Evolutionary conservation across 2,888 invertebrate genomes (phyloP).

Genomic region (Acanthococcus lagerstroemiae): DNA sequence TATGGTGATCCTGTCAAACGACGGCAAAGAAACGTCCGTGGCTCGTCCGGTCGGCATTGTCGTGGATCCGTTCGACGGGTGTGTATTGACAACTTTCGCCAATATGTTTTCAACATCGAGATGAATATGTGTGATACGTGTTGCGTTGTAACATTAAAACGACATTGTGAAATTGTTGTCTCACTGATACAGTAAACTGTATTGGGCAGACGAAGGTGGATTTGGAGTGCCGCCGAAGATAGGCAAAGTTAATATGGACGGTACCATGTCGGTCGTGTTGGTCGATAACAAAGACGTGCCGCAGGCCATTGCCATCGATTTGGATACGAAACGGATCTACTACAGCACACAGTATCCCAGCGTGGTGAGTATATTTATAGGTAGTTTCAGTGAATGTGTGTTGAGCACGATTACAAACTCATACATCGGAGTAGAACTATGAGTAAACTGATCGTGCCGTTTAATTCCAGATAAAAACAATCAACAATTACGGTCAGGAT

Average conservation of each 20-base stretch:
- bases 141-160: no score
- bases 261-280: slow-evolving; percentile 63
- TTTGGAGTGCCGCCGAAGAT: slow-evolving; percentile 80
- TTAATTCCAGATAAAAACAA: slow-evolving; percentile 44
- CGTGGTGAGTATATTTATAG: slow-evolving; percentile 45
- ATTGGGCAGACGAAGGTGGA: slow-evolving; percentile 95
- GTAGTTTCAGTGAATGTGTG: not conserved
- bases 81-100: no score
- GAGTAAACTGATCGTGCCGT: not conserved
- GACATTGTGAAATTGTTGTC: no score
- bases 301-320: slow-evolving; percentile 76
- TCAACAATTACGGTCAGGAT: slow-evolving; percentile 63
- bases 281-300: slow-evolving; percentile 57
- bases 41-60: slow-evolving; percentile 79
- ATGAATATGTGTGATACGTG: no score
- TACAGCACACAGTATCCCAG: slow-evolving; percentile 73
- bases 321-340: slow-evolving; percentile 72
- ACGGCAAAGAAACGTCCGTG: slow-evolving; percentile 74
- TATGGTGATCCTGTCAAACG: slow-evolving; percentile 77
- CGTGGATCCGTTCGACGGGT: slow-evolving; percentile 87
- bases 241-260: slow-evolving; percentile 87
- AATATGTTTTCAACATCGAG: no score
- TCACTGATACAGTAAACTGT: slow-evolving; percentile 76
- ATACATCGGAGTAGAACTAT: not conserved
- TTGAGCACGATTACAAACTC: no score